Conservation (phyloP, 1,140 invertebrate species). For the Babylonia areolata region DNA sequence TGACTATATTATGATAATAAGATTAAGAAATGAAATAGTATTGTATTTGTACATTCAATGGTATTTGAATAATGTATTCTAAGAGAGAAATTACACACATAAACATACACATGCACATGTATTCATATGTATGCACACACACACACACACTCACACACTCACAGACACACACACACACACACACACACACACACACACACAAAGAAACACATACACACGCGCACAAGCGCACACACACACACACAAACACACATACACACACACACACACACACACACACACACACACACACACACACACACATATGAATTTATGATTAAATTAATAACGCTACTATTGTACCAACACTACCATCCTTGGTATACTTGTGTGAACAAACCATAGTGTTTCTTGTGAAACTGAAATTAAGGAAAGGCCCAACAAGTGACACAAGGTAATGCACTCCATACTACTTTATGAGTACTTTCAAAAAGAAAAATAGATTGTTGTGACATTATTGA, state of each 20-base stretch:
- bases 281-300: neutral
- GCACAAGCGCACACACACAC: neutral
- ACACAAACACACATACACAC: neutral
- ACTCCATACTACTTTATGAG: neutral
- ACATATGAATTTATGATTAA: neutral
- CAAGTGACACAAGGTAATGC: neutral
- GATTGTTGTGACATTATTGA: no score
- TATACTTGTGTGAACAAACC: neutral
- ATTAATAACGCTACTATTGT: neutral
- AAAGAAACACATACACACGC: neutral
- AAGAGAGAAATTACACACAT: neutral
- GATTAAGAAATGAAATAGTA: no score
- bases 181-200: neutral
- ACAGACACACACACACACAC: constrained; percentile 1
- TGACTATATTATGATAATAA: no score
- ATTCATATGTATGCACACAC: neutral
- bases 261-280: neutral
- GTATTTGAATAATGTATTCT: no score
- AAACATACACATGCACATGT: neutral
- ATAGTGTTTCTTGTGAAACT: no score
- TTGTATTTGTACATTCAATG: no score
- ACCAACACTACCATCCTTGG: neutral
- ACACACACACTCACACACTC: neutral
- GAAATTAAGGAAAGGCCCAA: no score
- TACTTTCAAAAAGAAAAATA: neutral